Evolutionary conservation across 2,797 vertebrate species (phyloP), one percentile per base, ranked within the genome.

Genomic region (Choloepus didactylus): DNA sequence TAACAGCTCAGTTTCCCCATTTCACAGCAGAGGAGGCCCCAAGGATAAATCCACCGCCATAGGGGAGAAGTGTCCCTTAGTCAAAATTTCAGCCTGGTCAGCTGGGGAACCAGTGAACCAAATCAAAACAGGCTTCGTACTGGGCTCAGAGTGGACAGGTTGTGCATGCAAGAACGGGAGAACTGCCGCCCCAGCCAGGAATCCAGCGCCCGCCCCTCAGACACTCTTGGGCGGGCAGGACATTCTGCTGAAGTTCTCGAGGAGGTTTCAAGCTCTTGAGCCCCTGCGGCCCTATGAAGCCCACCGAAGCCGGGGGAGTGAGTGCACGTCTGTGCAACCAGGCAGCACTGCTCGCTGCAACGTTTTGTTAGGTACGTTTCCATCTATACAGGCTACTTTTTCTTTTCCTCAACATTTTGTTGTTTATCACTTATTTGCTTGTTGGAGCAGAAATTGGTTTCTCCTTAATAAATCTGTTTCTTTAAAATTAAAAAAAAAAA

Each of bases 321-420:
- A 18, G 16, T 6, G 51, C 56, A 35, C 60, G 79, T 93, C 73
- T 35, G 86, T 66, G 83, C 25, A 51, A 70, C 72, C 27, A 84
- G 54, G 62, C 31, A 15, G 93, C 66, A 80, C 88, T 46, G 87
- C 76, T 51, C 10, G 6, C 69, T 49, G 80, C 81, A 66, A 23
- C 3, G 9, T 72, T 92, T 87, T 60, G 85, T 95, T 95, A 81
- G 56, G 75, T 66, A 31, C 88, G 93, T 96, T 97, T 95, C 96
- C 73, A 91, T 79, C 95, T 92, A 60, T 38, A 86, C 46, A 84
- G n/a, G 29, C 35, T 67, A 10, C 46, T 9, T 85, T 64, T 76
- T n/a, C 5, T 27, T 44, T 3, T 6, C 5, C 69, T 59, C 87
- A 38, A 86, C 66, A 62, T 60, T 91, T 89, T 87, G 62, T 67